Base-by-base conservation (phyloP, 2,797 vertebrate genomes). In the Pelochelys cantorii region DNA sequence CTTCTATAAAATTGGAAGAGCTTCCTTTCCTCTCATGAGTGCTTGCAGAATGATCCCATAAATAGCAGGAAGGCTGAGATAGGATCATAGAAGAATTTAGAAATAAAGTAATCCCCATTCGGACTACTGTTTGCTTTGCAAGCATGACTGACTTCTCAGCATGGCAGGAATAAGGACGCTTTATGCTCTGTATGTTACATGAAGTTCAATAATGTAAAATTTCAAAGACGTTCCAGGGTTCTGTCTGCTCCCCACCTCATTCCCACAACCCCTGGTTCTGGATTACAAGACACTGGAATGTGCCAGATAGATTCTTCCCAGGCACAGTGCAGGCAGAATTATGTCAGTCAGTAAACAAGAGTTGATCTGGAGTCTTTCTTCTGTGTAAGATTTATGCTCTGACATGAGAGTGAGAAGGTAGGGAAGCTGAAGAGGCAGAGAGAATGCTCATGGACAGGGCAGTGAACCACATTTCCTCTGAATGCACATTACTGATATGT, bases 131-230 rank as follows among this genome's bases (percentile, higher is more conserved):
- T 75, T 48, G 37, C 71, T 75, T 42, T 75, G 37, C 71, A 48
- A 48, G 68, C n/a, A 37, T 71, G 68, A 71, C 27, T 31, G 60
- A 13, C 29, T 31, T 62, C 60, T 62, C 60, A 62, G 60, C 13
- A 31, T 37, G 37, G 42, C 23, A 10, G 0, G 3, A 2, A 13
- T 1, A 5, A 25, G 20, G 53, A 7, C 11, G 8, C 34, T 34
- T 71, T n/a, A 53, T n/a, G 22, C 11, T 7, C 60, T 37, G 15
- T 54, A 54, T 42, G 31, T 8, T 54, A 71, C 29, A 59, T 0
- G 1, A 81, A 60, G 55, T 31, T 37, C 34, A 1, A 0, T 18
- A 60, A 83, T 53, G 23, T n/a, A 84, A 29, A 60, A 65, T 4
- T 22, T 17, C 22, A 31, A 48, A 89, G 74, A 2, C 29, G 15